Base-by-base conservation (phyloP, 2,113 vertebrate species). In the Tympanuchus pallidicinctus region DNA sequence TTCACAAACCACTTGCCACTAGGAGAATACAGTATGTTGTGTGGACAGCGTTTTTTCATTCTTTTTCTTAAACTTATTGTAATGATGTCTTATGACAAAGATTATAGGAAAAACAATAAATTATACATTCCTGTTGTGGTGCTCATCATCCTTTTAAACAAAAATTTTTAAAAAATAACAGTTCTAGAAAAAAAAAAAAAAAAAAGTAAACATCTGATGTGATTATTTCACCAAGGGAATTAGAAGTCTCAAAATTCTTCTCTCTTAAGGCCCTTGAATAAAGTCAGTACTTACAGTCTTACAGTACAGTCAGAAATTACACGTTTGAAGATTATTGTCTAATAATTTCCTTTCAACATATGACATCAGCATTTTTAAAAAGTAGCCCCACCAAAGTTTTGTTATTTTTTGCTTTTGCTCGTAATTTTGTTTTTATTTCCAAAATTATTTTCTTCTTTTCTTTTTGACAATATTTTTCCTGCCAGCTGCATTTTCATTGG, bases 401-500 rank as follows among this genome's bases (percentile, higher is more conserved):
- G 16, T 8, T 66, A 4, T 2, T 59, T 77, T 90, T 74, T 54
- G 34, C 30, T 75, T 64, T n/a, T 42, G 18, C 19, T 72, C 72
- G 50, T 11, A 79, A 5, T 13, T n/a, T 24, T 50, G 48, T 47
- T 65, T 38, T 74, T 88, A n/a, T 69, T 27, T 12, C 27, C 19
- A 32, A 32, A 32, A 28, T 30, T 57, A 19, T 28, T 38, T 64
- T 65, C 27, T 64, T 42, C 36, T 13, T 65, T 70, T 70, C 8
- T 22, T 67, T 66, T 60, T 4, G 38, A 70, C 30, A 54, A 10
- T 88, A 70, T 73, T 76, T 86, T 90, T 18, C n/a, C 13, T 64
- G 20, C 50, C 34, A 50, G 15, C 42, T 72, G n/a, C 9, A 52
- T 93, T 95, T 93, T 82, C 43, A 93, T 43, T 47, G 22, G 85